Evolutionary conservation across 2,113 vertebrate species (phyloP).

Genomic region (Daubentonia madagascariensis): DNA sequence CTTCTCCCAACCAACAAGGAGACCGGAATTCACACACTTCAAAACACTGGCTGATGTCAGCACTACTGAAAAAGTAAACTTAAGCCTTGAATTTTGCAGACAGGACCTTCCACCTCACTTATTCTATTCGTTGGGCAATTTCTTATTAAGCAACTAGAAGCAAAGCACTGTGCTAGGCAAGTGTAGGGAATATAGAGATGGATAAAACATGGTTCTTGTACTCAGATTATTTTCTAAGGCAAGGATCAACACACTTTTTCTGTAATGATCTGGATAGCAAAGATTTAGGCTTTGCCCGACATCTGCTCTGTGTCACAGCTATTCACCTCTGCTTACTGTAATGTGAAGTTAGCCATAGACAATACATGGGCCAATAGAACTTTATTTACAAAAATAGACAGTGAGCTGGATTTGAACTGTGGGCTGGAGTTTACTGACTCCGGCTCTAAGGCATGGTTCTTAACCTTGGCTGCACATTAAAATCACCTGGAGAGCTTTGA

Average conservation of each 20-base stretch:
- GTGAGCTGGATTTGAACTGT: neutral
- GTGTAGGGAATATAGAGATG: neutral
- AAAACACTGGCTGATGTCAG: neutral
- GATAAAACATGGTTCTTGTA: neutral
- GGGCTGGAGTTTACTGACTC: neutral
- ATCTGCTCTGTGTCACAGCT: neutral
- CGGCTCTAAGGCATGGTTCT: neutral
- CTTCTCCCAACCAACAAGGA: neutral
- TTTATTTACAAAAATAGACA: slow-evolving; percentile 12
- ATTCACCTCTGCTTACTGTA: neutral
- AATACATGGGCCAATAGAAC: neutral
- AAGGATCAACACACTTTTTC: neutral
- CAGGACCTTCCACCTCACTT: neutral
- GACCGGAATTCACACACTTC: neutral
- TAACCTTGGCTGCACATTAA: neutral
- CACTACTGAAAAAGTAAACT: neutral
- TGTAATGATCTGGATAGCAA: neutral
- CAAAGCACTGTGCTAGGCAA: neutral
- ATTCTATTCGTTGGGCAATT: neutral
- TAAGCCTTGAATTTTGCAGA: neutral
- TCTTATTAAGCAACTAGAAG: neutral
- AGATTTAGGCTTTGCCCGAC: neutral
- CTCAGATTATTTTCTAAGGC: neutral
- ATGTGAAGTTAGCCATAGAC: neutral
- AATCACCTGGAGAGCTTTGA: neutral